phyloP scores from a whole-genome alignment of 2,888 invertebrate species.

The Timema cristinae region DNA sequence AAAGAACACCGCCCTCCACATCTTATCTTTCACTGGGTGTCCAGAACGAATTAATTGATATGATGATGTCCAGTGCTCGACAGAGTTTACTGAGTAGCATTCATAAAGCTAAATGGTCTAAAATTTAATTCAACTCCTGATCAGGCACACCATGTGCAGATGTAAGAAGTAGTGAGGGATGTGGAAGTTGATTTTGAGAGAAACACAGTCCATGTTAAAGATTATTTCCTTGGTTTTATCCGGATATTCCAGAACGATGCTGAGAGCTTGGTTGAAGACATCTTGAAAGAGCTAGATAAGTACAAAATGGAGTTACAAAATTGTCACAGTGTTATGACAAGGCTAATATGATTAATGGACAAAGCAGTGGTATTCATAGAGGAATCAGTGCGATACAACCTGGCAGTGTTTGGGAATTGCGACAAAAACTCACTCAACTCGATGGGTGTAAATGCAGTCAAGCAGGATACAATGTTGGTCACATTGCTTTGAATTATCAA shows the following conservation, averaged over 20 bases:
- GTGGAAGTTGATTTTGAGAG: conserved; percentile 32
- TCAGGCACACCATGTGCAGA: conserved; percentile 29
- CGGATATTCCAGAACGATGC: conserved; percentile 33
- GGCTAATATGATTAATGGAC: conserved; percentile 31
- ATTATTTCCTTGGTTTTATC: conserved; percentile 34
- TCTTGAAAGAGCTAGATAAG: conserved; percentile 26
- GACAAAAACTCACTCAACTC: background rate
- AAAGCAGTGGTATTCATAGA: conserved; percentile 30
- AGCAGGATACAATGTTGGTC: background rate
- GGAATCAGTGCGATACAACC: conserved; percentile 30
- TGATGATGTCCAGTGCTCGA: background rate
- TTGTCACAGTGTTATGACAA: conserved; percentile 34
- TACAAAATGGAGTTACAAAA: conserved; percentile 24
- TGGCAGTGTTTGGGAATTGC: conserved; percentile 7
- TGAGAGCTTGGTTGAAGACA: conserved; percentile 29
- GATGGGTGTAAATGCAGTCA: background rate
- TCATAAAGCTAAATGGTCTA: conserved; percentile 31
- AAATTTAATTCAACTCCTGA: conserved; percentile 34
- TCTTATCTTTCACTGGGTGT: conserved; percentile 24
- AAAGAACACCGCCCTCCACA: conserved; percentile 21
- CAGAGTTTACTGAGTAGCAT: conserved; percentile 30
- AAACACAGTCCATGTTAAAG: conserved; percentile 31
- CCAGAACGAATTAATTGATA: conserved; percentile 23
- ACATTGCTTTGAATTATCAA: background rate
- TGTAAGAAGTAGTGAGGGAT: conserved; percentile 28